Percentiles rank a stretch among this genome's conserved stretches.
Evolutionary conservation across 2,113 vertebrate genomes (phyloP).

Genomic region (Leptodactylus fuscus): DNA sequence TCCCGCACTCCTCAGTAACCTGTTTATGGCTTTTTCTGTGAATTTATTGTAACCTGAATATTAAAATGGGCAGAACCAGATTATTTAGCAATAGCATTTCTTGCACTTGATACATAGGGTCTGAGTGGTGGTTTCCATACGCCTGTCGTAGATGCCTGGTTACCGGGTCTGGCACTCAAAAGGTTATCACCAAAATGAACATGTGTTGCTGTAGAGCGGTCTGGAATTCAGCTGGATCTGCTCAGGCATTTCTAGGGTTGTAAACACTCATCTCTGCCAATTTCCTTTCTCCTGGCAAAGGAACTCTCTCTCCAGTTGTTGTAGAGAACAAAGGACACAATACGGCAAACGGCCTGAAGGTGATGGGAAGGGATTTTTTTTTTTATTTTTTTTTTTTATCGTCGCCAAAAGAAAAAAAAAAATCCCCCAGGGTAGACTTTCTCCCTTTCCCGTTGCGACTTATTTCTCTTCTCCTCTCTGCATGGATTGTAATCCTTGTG

Average conservation of each 20-base stretch:
- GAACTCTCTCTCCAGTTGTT: conserved; percentile 59
- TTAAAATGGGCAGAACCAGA: too few relatives aligned
- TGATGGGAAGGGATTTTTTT: conserved; percentile 38
- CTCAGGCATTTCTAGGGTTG: conserved; percentile 69
- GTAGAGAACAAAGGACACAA: conserved; percentile 63
- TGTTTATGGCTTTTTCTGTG: background rate
- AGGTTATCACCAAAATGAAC: conserved; percentile 53
- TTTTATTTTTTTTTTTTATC: conserved; percentile 59
- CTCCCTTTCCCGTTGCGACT: conserved; percentile 59
- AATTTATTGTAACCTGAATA: too few relatives aligned
- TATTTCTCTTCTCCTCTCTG: conserved; percentile 61
- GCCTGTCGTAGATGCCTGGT: background rate
- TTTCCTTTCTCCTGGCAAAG: conserved; percentile 52
- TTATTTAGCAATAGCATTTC: background rate
- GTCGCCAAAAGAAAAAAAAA: conserved; percentile 64
- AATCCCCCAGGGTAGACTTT: conserved; percentile 64
- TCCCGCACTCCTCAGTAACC: background rate
- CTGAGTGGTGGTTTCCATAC: background rate
- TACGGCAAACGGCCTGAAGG: conserved; percentile 62
- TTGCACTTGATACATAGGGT: background rate
- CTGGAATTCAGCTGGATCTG: conserved; percentile 45
- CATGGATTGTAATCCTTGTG: conserved; percentile 52
- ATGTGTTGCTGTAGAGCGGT: conserved; percentile 45
- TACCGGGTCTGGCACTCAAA: conserved; percentile 40
- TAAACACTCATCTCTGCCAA: conserved; percentile 61